Percentiles rank a stretch among this genome's conserved stretches.
phyloP scores from a whole-genome alignment of 1,140 invertebrate genomes.

The Drosophila subobscura region DNA sequence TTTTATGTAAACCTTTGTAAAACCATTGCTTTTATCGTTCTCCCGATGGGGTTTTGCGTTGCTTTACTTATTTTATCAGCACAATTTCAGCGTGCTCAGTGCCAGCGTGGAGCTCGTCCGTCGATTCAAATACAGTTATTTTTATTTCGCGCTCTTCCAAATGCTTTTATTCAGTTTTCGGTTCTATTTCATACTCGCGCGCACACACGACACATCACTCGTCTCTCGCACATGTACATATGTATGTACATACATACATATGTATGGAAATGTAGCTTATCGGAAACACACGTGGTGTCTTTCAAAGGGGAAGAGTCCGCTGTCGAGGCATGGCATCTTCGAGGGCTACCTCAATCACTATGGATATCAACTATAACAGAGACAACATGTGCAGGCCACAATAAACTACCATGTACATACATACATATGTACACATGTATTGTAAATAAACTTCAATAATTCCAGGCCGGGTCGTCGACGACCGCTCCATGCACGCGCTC shows the following conservation, averaged over 20 bases:
- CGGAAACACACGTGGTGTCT: slow-evolving; percentile 49
- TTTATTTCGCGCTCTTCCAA: slow-evolving; percentile 54
- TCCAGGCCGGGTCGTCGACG: slow-evolving; percentile 10
- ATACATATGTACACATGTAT: slow-evolving; percentile 6
- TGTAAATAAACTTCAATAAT: background rate
- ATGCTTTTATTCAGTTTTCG: slow-evolving; percentile 39
- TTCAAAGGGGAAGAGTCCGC: slow-evolving; percentile 2
- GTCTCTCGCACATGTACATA: too few relatives aligned
- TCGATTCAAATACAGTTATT: slow-evolving; percentile 55
- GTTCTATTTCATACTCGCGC: slow-evolving; percentile 23
- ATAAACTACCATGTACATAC: background rate
- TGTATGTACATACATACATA: background rate
- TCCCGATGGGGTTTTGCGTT: slow-evolving; percentile 2
- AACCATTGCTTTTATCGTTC: slow-evolving; percentile 35
- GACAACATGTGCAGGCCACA: too few relatives aligned
- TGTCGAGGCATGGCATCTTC: slow-evolving; percentile 19
- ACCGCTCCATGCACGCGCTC: slow-evolving; percentile 51
- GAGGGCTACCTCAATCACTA: too few relatives aligned
- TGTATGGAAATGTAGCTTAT: slow-evolving; percentile 25
- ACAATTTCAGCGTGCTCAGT: slow-evolving; percentile 38
- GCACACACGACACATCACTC: slow-evolving; percentile 1
- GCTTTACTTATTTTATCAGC: slow-evolving; percentile 11
- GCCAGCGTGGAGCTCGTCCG: slow-evolving; percentile 59
- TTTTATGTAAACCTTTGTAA: slow-evolving; percentile 6
- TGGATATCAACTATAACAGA: too few relatives aligned